These are phyloP conservation scores for Trachops cirrhosus DNA, from an alignment of 2,797 vertebrate genomes.

Conservation along the genomic window DNA sequence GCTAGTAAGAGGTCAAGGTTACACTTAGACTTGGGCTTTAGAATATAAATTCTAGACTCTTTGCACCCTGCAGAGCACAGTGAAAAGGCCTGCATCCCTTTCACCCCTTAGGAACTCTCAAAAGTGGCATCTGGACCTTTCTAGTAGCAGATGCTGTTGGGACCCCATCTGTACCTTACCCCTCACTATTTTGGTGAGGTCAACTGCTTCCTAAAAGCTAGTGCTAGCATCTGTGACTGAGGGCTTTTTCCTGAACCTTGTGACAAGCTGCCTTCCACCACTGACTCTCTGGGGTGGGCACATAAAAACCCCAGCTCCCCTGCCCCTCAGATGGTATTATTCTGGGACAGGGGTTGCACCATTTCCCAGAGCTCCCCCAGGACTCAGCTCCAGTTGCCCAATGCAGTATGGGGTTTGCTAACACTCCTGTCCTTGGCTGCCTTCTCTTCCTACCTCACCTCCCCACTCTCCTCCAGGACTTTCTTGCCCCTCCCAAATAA, in stretches of 20 bases:
- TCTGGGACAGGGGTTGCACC: neutral
- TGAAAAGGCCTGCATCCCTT: neutral
- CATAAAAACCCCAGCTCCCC: neutral
- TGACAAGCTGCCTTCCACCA: neutral
- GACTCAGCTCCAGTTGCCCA: neutral
- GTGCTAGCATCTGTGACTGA: neutral
- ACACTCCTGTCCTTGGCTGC: neutral
- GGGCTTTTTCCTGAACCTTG: neutral
- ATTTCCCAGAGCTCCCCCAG: neutral
- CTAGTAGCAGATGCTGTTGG: neutral
- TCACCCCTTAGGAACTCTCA: neutral
- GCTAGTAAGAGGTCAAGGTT: neutral
- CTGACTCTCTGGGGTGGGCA: neutral
- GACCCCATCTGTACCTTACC: neutral
- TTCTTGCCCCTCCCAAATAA: neutral
- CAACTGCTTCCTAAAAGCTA: neutral
- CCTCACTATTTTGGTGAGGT: neutral
- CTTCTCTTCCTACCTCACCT: neutral
- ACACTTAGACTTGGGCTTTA: neutral
- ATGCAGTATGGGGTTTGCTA: neutral
- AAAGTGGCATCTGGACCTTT: neutral
- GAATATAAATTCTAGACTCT: neutral
- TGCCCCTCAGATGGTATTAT: neutral
- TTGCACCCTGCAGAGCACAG: neutral
- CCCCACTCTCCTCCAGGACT: neutral